phyloP scores from a whole-genome alignment of 2,888 invertebrate genomes.

The Archips xylosteana region DNA sequence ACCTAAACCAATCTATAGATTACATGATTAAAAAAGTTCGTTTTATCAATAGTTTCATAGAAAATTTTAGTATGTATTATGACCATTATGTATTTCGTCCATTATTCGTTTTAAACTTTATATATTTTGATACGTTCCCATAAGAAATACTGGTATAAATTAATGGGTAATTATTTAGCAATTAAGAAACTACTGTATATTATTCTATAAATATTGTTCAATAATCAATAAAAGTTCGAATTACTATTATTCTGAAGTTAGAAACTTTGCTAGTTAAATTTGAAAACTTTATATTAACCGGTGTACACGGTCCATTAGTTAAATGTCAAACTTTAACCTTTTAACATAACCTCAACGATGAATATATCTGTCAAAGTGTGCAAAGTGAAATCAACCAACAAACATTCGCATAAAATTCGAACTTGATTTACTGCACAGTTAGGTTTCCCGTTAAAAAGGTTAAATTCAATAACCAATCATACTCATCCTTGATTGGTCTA shows the following conservation, averaged over 20 bases:
- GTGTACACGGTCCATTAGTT: conserved; percentile 4
- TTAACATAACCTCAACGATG: not conserved
- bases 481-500: conserved; percentile 8
- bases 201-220: not conserved
- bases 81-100: too few species aligned
- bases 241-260: not conserved
- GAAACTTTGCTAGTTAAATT: not conserved
- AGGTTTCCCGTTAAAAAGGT: not conserved
- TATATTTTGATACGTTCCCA: too few species aligned
- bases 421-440: too few species aligned
- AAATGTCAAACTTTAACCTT: not conserved
- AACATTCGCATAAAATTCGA: not conserved
- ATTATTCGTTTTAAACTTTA: too few species aligned
- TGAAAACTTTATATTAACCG: conserved; percentile 1
- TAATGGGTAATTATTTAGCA: conserved; percentile 16
- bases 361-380: not conserved
- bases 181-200: conserved; percentile 6
- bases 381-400: not conserved
- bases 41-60: too few species aligned
- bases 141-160: conserved; percentile 23
- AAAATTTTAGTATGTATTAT: too few species aligned
- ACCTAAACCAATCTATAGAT: too few species aligned
- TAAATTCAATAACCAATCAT: conserved; percentile 2
- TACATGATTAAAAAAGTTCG: too few species aligned
- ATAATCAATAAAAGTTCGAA: conserved; percentile 1